Percentiles rank a stretch among this genome's conserved stretches.
Conservation (phyloP, 2,888 invertebrate species). For the Drosophila mulleri region DNA sequence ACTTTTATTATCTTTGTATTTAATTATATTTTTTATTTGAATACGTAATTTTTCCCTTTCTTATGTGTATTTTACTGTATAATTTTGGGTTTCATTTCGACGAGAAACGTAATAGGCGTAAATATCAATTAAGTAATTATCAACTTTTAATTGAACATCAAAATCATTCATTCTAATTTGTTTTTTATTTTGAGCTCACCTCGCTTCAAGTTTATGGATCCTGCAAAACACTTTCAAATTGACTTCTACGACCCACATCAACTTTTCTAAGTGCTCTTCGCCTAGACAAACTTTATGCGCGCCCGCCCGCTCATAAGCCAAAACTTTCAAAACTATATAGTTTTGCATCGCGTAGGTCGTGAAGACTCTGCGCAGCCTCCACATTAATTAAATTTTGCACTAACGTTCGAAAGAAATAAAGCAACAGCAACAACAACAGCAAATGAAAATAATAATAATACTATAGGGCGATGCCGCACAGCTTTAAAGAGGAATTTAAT, state of each 20-base stretch:
- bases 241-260: constrained; percentile 42
- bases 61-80: too few relatives aligned
- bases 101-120: too few relatives aligned
- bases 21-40: too few relatives aligned
- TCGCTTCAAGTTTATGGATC: not conserved
- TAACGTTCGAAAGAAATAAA: constrained; percentile 6
- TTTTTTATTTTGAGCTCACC: not conserved
- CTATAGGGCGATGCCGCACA: constrained; percentile 22
- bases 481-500: constrained; percentile 76
- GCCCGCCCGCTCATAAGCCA: constrained; percentile 4
- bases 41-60: too few relatives aligned
- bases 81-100: too few relatives aligned
- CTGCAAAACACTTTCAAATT: constrained; percentile 31
- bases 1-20: too few relatives aligned
- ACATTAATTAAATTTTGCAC: constrained; percentile 46
- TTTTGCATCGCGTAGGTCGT: constrained; percentile 29
- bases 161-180: not conserved
- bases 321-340: constrained; percentile 41
- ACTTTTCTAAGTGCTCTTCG: constrained; percentile 36
- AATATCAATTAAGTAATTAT: constrained; percentile 9
- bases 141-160: constrained; percentile 3
- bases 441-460: constrained; percentile 12
- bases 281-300: constrained; percentile 26
- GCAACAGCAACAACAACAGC: constrained; percentile 4
- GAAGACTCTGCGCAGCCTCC: constrained; percentile 25